Percentiles rank a stretch among this genome's conserved stretches.
Conservation (phyloP, 2,113 vertebrate genomes). For the Pithys albifrons region DNA sequence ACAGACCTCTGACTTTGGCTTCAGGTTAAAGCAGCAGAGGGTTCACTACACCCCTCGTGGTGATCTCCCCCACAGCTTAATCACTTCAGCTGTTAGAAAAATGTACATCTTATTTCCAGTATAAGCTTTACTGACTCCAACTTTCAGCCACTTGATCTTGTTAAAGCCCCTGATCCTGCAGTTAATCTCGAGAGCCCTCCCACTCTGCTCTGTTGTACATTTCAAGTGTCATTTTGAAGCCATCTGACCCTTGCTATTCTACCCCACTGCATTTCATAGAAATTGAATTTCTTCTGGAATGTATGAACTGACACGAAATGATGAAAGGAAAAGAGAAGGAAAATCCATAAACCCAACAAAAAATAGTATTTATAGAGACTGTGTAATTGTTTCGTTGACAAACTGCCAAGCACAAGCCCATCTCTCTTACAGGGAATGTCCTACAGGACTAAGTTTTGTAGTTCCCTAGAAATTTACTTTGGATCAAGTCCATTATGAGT, state of each 20-base stretch:
- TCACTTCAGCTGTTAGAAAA: background rate
- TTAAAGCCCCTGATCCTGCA: background rate
- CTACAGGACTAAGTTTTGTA: slow-evolving; percentile 11
- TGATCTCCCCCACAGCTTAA: background rate
- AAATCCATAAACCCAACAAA: slow-evolving; percentile 40
- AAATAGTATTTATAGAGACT: background rate
- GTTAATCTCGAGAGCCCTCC: background rate
- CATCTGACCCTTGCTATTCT: background rate
- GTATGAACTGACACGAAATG: background rate
- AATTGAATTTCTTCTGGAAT: slow-evolving; percentile 22
- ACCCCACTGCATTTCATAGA: slow-evolving; percentile 34
- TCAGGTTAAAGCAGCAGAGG: background rate
- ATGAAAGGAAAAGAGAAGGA: background rate
- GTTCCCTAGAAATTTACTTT: background rate
- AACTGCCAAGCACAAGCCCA: background rate
- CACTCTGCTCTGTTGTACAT: background rate
- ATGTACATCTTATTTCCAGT: background rate
- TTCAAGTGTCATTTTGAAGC: background rate
- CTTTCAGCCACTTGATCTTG: slow-evolving; percentile 16
- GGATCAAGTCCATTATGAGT: background rate
- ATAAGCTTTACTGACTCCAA: background rate
- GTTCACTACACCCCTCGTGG: background rate
- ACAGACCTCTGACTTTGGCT: background rate
- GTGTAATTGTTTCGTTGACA: slow-evolving; percentile 21
- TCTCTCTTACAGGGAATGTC: background rate